phyloP scores from a whole-genome alignment of 92 coral and sea anemone genomes.

The Porites lobata region DNA sequence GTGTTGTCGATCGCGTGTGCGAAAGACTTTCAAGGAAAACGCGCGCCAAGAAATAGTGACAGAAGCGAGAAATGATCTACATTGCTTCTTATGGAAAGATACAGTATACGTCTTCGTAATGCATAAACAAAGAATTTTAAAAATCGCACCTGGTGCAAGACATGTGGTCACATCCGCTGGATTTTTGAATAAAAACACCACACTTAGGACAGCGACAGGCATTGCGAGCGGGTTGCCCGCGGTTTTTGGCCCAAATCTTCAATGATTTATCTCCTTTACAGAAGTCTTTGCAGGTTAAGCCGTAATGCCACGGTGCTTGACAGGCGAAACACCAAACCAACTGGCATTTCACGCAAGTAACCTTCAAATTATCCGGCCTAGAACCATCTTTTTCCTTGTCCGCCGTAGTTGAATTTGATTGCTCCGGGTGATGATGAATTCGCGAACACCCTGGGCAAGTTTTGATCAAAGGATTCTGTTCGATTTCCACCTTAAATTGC shows the following conservation, averaged over 20 bases:
- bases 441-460: conserved; percentile 92
- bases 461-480: conserved; percentile 82
- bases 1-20: no score
- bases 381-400: conserved; percentile 22
- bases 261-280: conserved; percentile 86
- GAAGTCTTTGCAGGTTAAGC: conserved; percentile 83
- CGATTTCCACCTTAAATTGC: conserved; percentile 82
- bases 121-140: background rate
- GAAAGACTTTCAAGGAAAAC: no score
- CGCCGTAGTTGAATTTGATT: background rate
- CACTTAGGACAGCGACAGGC: conserved; percentile 92
- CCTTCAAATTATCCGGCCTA: conserved; percentile 66
- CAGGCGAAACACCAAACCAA: conserved; percentile 91
- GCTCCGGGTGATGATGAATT: conserved; percentile 58
- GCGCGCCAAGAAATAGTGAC: no score
- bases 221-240: conserved; percentile 78
- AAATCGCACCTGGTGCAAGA: conserved; percentile 79
- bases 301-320: conserved; percentile 94
- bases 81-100: background rate
- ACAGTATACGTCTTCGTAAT: background rate
- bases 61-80: background rate
- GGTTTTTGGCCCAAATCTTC: conserved; percentile 93
- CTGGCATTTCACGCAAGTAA: conserved; percentile 80
- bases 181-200: conserved; percentile 83
- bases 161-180: conserved; percentile 92